Evolutionary conservation across 2,888 invertebrate species (phyloP).

Genomic region (Myopa testacea): DNA sequence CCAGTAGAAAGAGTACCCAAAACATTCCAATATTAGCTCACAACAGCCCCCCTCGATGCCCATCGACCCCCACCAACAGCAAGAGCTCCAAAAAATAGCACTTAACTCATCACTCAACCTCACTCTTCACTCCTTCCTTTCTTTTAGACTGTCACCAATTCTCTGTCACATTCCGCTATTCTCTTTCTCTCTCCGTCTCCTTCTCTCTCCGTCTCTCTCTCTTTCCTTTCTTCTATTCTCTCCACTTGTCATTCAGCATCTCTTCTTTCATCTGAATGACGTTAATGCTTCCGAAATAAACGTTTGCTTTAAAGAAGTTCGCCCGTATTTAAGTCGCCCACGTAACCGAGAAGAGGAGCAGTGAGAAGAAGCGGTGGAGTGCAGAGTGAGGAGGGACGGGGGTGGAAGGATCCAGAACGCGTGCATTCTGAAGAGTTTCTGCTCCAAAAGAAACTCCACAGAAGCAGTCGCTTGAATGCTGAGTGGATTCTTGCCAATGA

Average conservation of each 20-base stretch:
- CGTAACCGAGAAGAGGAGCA: background rate
- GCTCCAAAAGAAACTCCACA: background rate
- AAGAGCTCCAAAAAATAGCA: too few species aligned
- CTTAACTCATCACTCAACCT: too few species aligned
- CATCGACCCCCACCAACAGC: too few species aligned
- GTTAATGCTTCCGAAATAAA: background rate
- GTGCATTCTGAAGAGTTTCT: too few species aligned
- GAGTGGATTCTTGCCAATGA: conserved; percentile 8
- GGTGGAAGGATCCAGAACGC: background rate
- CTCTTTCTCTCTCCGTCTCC: background rate
- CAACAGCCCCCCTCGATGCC: too few species aligned
- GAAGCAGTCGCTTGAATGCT: background rate
- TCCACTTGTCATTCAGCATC: background rate
- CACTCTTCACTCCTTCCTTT: background rate
- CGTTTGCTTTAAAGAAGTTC: too few species aligned
- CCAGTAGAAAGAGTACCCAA: too few species aligned
- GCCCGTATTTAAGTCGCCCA: too few species aligned
- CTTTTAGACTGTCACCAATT: background rate
- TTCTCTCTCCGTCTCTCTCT: background rate
- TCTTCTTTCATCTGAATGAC: background rate
- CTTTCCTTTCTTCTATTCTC: background rate
- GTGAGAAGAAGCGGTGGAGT: too few species aligned
- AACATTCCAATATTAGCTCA: too few species aligned
- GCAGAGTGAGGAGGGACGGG: too few species aligned
- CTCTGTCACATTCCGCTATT: background rate